These are phyloP conservation scores for Lagorchestes hirsutus DNA, from an alignment of 2,797 vertebrate species.

Conservation along the genomic window DNA sequence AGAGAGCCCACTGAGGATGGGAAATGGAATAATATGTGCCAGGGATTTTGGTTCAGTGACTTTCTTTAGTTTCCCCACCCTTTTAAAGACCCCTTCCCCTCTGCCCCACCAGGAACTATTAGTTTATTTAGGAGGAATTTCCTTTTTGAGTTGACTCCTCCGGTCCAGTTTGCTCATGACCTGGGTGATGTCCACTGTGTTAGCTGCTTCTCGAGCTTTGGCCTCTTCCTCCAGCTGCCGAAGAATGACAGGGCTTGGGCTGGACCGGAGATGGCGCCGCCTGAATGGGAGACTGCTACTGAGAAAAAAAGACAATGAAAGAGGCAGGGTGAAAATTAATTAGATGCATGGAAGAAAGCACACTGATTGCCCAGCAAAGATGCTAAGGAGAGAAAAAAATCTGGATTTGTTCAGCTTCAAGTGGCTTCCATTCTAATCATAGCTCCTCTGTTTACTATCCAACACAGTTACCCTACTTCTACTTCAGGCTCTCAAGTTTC, in stretches of 20 bases:
- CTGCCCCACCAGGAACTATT: background rate
- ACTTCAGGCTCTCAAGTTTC: background rate
- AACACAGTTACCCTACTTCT: background rate
- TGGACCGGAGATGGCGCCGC: slow-evolving; percentile 91
- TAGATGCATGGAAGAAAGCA: background rate
- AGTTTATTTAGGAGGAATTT: slow-evolving; percentile 82
- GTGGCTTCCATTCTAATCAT: background rate
- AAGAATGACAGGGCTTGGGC: slow-evolving; percentile 94
- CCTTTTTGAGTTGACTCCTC: slow-evolving; percentile 84
- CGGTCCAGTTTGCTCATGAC: slow-evolving; percentile 99
- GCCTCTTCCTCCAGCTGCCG: slow-evolving; percentile 94
- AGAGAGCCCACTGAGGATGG: background rate
- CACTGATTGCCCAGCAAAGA: accelerated
- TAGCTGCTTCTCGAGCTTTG: slow-evolving; percentile 91
- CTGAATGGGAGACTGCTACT: slow-evolving; percentile 90
- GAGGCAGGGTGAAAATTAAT: background rate
- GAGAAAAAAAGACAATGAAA: slow-evolving; percentile 57
- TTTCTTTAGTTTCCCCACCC: background rate
- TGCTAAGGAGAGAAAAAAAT: background rate
- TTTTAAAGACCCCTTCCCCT: accelerated
- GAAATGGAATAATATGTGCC: background rate
- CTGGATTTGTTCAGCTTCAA: background rate
- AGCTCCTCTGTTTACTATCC: background rate
- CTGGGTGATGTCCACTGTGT: slow-evolving; percentile 96
- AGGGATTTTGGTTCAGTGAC: background rate